Evolutionary conservation across 2,888 invertebrate species (phyloP), one percentile per base, ranked within the genome.

Genomic region (Archaeoteleia sp.): DNA sequence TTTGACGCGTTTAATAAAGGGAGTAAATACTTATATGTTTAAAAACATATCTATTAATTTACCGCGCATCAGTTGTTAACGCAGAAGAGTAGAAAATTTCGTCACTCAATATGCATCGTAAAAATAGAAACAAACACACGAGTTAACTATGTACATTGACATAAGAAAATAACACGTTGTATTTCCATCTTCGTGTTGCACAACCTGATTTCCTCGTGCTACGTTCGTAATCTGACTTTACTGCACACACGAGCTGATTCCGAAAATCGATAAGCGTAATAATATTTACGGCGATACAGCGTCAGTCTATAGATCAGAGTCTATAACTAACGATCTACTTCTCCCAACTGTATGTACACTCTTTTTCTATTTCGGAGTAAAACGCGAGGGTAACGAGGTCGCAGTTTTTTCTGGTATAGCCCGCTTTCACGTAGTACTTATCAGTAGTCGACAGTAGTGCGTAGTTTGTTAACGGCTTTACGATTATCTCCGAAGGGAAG

Each of bases 341-440:
- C 58, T 58, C 60, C 49, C 57, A 42, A 14, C 46, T 32, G 23
- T 51, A 48, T 53, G 53, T 46, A 25, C 45, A 49, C 30, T 39
- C 7, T 10, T n/a, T n/a, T n/a, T 6, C 42, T 29, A 51, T 15
- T 32, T 43, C 13, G 25, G 27, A 32, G 8, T 13, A 35, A 46
- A 30, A 30, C 37, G 8, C 30, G 40, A 39, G 42, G 66, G 67
- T 67, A 54, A 74, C 76, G 72, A 72, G 73, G 54, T 81, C 79
- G 80, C 78, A 82, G 74, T 20, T 80, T 81, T 81, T 72, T 78
- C 75, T 75, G 74, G 72, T 70, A 49, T 34, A 61, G 58, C 65
- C 53, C 63, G 67, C 65, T 70, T 70, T 62, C 62, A 57, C 49
- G 57, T 67, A 74, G 68, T 70, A 67, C 71, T 74, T 67, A 62